Evolutionary conservation across 2,888 invertebrate genomes (phyloP).

Genomic region (Tetragnatha montana): DNA sequence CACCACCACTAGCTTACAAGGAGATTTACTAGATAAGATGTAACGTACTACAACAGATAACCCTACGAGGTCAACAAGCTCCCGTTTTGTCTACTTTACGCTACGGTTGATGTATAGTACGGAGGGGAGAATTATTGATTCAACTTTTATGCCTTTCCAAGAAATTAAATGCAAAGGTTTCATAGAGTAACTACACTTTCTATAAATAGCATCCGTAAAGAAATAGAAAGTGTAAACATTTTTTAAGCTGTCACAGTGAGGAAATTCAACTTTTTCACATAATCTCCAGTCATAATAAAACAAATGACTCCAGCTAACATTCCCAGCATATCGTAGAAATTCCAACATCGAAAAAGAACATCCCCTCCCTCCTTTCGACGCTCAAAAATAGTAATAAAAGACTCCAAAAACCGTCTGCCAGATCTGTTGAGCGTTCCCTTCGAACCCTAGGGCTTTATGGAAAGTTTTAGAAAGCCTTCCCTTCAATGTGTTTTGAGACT

Average conservation of each 20-base stretch:
- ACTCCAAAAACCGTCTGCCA: constrained; percentile 12
- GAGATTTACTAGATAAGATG: too few species aligned
- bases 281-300: background rate
- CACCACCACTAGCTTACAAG: too few species aligned
- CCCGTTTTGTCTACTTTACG: too few species aligned
- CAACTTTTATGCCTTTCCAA: too few species aligned
- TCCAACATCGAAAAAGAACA: background rate
- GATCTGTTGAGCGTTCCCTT: background rate
- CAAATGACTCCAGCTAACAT: background rate
- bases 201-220: background rate
- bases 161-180: too few species aligned
- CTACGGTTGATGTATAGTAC: too few species aligned
- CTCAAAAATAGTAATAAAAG: constrained; percentile 12
- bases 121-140: too few species aligned
- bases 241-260: too few species aligned
- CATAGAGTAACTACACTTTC: too few species aligned
- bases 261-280: background rate
- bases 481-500: constrained; percentile 16
- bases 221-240: background rate
- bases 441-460: background rate
- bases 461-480: background rate
- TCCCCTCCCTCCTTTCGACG: background rate
- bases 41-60: too few species aligned
- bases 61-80: too few species aligned
- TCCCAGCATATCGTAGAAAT: background rate